phyloP scores from a whole-genome alignment of 2,797 vertebrate species.

The Synanceia verrucosa region DNA sequence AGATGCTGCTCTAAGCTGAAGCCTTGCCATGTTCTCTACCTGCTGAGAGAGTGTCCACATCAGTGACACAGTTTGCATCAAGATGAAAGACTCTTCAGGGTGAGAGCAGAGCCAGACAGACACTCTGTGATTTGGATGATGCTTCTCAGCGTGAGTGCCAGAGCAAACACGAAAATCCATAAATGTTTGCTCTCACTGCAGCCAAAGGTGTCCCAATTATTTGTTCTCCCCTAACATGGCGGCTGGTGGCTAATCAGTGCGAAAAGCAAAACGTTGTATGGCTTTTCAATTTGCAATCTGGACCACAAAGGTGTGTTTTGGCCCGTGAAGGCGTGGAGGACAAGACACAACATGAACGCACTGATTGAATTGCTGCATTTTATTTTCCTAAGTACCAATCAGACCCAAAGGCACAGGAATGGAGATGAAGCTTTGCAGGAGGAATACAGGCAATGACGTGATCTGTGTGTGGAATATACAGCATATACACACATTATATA shows the following conservation, averaged over 20 bases:
- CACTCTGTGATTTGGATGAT: conserved; percentile 33
- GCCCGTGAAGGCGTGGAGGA: neutral
- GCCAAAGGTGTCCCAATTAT: conserved; percentile 25
- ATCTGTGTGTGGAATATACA: too few species aligned
- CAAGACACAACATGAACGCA: conserved; percentile 13
- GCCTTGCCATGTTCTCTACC: conserved; percentile 19
- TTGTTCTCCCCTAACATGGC: conserved; percentile 4
- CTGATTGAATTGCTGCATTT: too few species aligned
- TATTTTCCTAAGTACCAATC: too few species aligned
- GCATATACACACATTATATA: too few species aligned
- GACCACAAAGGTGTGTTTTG: neutral
- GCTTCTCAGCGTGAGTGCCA: conserved; percentile 34
- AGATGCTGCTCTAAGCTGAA: conserved; percentile 11
- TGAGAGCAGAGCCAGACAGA: conserved; percentile 38
- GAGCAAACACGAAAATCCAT: conserved; percentile 31
- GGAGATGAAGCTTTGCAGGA: too few species aligned
- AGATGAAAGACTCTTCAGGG: conserved; percentile 25
- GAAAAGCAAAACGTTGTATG: conserved; percentile 11
- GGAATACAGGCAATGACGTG: too few species aligned
- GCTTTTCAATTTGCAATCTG: conserved; percentile 33
- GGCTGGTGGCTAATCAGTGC: conserved; percentile 39
- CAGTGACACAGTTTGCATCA: conserved; percentile 33
- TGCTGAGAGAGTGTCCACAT: conserved; percentile 16
- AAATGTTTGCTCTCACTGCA: conserved; percentile 38
- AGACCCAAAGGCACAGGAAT: too few species aligned